Base-by-base conservation (phyloP, 2,888 invertebrate species). In the Thera britannica region DNA sequence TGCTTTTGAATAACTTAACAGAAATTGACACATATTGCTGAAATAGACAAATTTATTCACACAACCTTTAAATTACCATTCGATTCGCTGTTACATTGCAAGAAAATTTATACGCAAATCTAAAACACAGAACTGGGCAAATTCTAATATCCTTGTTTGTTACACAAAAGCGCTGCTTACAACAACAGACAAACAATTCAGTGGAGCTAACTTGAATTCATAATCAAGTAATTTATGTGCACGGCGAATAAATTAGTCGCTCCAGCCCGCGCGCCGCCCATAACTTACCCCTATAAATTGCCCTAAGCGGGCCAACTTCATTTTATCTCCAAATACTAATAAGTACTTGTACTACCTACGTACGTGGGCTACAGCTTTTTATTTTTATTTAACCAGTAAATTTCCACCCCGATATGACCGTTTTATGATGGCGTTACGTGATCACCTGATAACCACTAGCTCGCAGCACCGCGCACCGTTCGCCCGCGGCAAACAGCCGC, bases 141-240 rank as follows among this genome's bases (percentile, higher is more conserved):
- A 89, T 87, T 87, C 83, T 88, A 89, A 88, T 90, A 90, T 87
- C 85, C 83, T 87, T 91, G 90, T 89, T 91, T 90, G 88, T 86
- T 86, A 90, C 85, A 88, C 87, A 89, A 90, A 89, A 90, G 90
- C 88, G 86, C 83, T 86, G 89, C 87, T 89, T 87, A 88, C 87
- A 90, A 90, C 90, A 92, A 90, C 90, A 91, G 88, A 90, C 90
- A 92, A 90, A 92, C 91, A 92, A 88, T 88, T 88, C 90, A 89
- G 89, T 90, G 88, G 85, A 92, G 90, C 90, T 90, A 90, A 91
- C 89, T 92, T 89, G 92, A 92, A 93, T 93, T 93, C 93, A 93
- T 93, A 93, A 93, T 93, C 92, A 92, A 93, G 92, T 93, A 93
- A 93, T 93, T 93, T 93, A 93, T 93, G 93, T 93, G 93, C 92